Evolutionary conservation across 2,113 vertebrate species (phyloP), one percentile per base, ranked within the genome.

Genomic region (Herpailurus yagouaroundi): DNA sequence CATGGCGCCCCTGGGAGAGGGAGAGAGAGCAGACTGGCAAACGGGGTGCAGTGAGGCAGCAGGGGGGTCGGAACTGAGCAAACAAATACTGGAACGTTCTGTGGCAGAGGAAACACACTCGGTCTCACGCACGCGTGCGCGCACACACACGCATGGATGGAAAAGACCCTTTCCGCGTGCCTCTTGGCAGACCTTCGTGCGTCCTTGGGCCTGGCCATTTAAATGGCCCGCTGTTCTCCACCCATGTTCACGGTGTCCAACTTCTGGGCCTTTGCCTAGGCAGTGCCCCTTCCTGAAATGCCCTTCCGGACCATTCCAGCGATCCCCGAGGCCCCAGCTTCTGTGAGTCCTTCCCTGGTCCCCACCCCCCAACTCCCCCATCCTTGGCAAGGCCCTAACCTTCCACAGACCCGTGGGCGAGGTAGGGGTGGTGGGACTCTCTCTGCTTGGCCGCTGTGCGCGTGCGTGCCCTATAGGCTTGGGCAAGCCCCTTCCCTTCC

Each of bases 1-100:
- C 98, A 29, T 94, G 97, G 98, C 80, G 97, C 94, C 98, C 97
- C 94, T 31, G 4, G 76, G 0, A 3, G 93, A 84, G 77, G 63
- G 91, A 63, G 97, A n/a, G 97, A 33, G 79, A 63, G 16, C 41
- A 2, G 33, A 69, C 88, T 88, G 96, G 97, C 71, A 15, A 68
- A 2, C 25, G n/a, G 50, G 50, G 25, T 55, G 90, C 93, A 2
- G 2, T 1, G 94, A 60, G 94, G 91, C 69, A 8, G 69, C 1
- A 7, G 77, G 4, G 55, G 23, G 92, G 76, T 66, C 33, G 57
- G 95, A 82, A 52, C 85, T 31, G 66, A 69, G 90, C 85, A 82
- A 93, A 87, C 85, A 93, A 85, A 89, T 74, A 48, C 45, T 0
- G 0, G 52, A 23, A 73, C 7, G 48, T 55, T 50, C 80, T 2